A percentile compares a stretch with the other conserved stretches of the same genome.
Evolutionary conservation across 2,797 vertebrate species (phyloP).

Genomic region (Schizothorax lantsangensis): DNA sequence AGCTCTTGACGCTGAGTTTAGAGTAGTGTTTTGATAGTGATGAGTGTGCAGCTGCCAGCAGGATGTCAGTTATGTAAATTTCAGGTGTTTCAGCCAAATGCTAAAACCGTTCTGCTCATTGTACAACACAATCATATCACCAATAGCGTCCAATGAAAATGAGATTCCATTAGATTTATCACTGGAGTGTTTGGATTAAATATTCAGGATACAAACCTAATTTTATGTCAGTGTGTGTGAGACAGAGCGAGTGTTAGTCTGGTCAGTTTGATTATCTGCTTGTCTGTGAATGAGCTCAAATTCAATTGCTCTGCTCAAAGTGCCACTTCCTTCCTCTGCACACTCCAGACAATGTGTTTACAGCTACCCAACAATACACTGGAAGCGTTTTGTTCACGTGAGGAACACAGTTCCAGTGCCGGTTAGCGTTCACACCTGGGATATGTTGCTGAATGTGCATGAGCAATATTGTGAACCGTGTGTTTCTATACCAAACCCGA

Average conservation of each 20-base stretch:
- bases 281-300: slow-evolving; percentile 67
- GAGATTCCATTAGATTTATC: not conserved
- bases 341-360: slow-evolving; percentile 74
- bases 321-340: slow-evolving; percentile 80
- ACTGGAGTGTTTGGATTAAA: not conserved
- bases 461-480: slow-evolving; percentile 56
- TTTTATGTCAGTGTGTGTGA: not conserved
- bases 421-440: slow-evolving; percentile 58
- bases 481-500: slow-evolving; percentile 67
- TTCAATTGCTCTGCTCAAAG: slow-evolving; percentile 73
- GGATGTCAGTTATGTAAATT: slow-evolving; percentile 36
- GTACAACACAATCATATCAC: slow-evolving; percentile 7
- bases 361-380: slow-evolving; percentile 77
- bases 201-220: not conserved
- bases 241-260: not conserved
- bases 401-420: slow-evolving; percentile 60
- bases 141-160: slow-evolving; percentile 2
- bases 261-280: slow-evolving; percentile 44
- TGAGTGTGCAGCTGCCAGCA: not conserved
- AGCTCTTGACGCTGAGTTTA: not conserved
- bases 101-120: slow-evolving; percentile 8
- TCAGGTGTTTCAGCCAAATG: slow-evolving; percentile 6
- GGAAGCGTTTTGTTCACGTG: slow-evolving; percentile 59
- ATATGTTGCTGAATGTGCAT: slow-evolving; percentile 58
- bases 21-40: not conserved